These are phyloP conservation scores for Scaptomyza parva DNA, from an alignment of 2,888 invertebrate species.

Conservation along the genomic window DNA sequence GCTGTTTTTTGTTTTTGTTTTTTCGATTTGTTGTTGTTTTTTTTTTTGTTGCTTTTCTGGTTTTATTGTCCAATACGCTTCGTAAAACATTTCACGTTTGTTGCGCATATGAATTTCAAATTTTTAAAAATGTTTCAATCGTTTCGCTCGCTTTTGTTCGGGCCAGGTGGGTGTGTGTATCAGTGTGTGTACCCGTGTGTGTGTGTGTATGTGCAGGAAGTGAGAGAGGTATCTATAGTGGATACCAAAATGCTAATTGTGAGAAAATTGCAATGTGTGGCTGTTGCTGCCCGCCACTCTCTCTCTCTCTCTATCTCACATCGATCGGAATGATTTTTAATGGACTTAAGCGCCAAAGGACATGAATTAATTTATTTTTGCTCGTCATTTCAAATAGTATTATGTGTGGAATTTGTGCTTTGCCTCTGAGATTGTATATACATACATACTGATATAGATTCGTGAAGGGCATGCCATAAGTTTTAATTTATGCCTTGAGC, in stretches of 20 bases:
- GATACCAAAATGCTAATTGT: conserved; percentile 78
- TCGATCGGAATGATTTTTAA: conserved; percentile 74
- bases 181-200: conserved; percentile 19
- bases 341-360: conserved; percentile 64
- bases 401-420: conserved; percentile 4
- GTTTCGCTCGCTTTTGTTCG: conserved; percentile 44
- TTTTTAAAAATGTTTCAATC: conserved; percentile 80
- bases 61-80: conserved; percentile 79
- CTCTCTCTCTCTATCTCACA: too few relatives aligned
- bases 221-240: conserved; percentile 12
- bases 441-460: conserved; percentile 1
- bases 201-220: not conserved
- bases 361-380: conserved; percentile 65
- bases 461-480: conserved; percentile 1
- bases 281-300: conserved; percentile 27
- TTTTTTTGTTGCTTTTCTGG: conserved; percentile 39
- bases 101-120: conserved; percentile 80
- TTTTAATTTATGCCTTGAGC: conserved; percentile 26
- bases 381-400: conserved; percentile 21
- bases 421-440: conserved; percentile 27
- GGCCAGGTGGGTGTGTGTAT: conserved; percentile 45
- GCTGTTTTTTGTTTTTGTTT: conserved; percentile 31
- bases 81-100: conserved; percentile 80
- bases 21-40: not conserved
- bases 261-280: conserved; percentile 76